Evolutionary conservation across 1,140 invertebrate genomes (phyloP).

Genomic region (Ceratina australensis): DNA sequence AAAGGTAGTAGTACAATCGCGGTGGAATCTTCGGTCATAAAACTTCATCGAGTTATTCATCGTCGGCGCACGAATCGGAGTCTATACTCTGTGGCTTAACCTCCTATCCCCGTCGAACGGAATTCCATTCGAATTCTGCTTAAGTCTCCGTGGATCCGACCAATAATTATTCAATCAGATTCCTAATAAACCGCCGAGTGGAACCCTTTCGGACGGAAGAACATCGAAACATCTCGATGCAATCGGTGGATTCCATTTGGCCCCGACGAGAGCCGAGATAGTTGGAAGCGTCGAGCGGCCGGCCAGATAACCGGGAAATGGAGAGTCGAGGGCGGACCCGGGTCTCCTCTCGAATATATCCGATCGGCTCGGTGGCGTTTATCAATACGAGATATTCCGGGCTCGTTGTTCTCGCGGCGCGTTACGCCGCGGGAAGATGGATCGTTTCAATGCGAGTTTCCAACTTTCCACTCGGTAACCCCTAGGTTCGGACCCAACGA

Average conservation of each 20-base stretch:
- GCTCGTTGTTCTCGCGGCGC: slow-evolving; percentile 21
- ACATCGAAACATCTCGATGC: slow-evolving; percentile 38
- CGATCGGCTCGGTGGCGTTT: slow-evolving; percentile 24
- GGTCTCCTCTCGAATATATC: slow-evolving; percentile 20
- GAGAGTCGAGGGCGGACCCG: not conserved
- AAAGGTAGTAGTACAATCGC: no score
- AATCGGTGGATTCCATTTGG: slow-evolving; percentile 39
- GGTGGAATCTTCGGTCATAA: no score
- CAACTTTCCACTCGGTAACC: not conserved
- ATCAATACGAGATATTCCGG: slow-evolving; percentile 26
- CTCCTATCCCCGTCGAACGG: not conserved
- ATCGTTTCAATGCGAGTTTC: slow-evolving; percentile 14
- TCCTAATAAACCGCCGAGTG: slow-evolving; percentile 23
- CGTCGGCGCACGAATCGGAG: no score
- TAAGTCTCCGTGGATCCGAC: not conserved
- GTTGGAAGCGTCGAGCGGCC: slow-evolving; percentile 29
- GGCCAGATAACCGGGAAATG: slow-evolving; percentile 30
- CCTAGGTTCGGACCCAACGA: no score
- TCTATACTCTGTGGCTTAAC: no score
- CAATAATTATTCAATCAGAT: slow-evolving; percentile 45
- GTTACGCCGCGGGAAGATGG: not conserved
- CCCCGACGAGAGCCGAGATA: not conserved
- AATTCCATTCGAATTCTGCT: slow-evolving; percentile 5
- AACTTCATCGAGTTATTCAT: no score
- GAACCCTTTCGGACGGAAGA: slow-evolving; percentile 12